Evolutionary conservation across 2,797 vertebrate species (phyloP).

Genomic region (Dermochelys coriacea): DNA sequence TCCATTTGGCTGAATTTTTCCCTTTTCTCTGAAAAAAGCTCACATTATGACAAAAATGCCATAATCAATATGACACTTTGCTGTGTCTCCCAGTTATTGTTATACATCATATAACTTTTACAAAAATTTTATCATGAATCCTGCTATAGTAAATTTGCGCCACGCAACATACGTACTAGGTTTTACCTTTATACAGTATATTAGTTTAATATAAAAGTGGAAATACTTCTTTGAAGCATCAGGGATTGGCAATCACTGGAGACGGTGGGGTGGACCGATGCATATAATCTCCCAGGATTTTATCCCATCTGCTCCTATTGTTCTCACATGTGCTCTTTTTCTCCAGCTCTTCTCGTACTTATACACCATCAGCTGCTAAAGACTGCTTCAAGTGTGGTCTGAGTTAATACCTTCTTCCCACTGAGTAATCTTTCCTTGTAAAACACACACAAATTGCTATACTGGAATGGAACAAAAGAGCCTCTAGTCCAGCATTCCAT

Average conservation of each 20-base stretch:
- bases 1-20: not conserved
- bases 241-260: too few species aligned
- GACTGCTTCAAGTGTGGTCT: not conserved
- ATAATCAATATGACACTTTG: conserved; percentile 25
- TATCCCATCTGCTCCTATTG: fast-evolving
- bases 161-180: not conserved
- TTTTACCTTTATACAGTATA: not conserved
- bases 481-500: fast-evolving
- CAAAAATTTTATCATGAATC: not conserved
- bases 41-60: conserved; percentile 21
- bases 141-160: not conserved
- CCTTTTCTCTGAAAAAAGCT: not conserved
- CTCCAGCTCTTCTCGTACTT: not conserved
- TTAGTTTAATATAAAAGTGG: not conserved
- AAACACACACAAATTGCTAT: not conserved
- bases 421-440: not conserved
- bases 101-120: not conserved
- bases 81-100: conserved; percentile 15
- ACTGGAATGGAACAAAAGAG: not conserved
- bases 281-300: not conserved
- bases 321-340: not conserved
- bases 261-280: too few species aligned
- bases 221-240: not conserved
- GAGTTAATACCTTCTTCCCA: fast-evolving
- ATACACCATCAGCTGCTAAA: not conserved